Base-by-base conservation (phyloP, 2,888 invertebrate genomes). In the Nesidiocoris tenuis region DNA sequence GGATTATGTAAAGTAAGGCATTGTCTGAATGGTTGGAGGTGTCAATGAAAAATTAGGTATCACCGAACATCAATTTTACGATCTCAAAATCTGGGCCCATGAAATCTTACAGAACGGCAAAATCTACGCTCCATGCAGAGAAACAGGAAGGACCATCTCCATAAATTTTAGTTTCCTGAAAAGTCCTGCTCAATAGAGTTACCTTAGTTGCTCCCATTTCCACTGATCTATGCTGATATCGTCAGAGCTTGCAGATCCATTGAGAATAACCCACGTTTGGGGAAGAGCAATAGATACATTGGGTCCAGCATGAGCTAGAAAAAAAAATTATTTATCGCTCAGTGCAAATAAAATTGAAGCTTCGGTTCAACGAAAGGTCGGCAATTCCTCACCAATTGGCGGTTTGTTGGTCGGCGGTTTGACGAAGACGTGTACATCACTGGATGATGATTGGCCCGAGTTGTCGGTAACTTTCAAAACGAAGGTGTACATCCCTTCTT, bases 401-500 rank as follows among this genome's bases (percentile, higher is more conserved):
- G 94, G 94, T 74, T 91, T 91, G 83, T 94, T 93, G 0, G 92
- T 92, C 0, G 93, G 92, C 0, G 92, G 92, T 83, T 96, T 96
- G 0, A 97, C 96, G 83, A 96, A 95, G 1, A 97, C 95, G 82
- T 93, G 94, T 0, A 96, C 94, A 79, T 92, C 91, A 0, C 95
- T 94, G 0, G 90, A 90, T 54, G 94, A 94, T 0, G 90, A 90
- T 84, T 97, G 96, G 1, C 92, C 93, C 0, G 94, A 92, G 71
- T 92, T 91, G 82, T 98, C 97, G 0, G 94, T 96, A 25, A 97
- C 97, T 85, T 94, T 94, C 61, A 97, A 85, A 3, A 92, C 91
- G 84, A 96, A 97, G 0, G 94, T 95, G 83, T 97, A 98, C 85
- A 96, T 92, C 61, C 97, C 97, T 82, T 94, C 93, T 81, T 96